phyloP scores from a whole-genome alignment of 2,888 invertebrate genomes.

The Synanthedon tipuliformis region DNA sequence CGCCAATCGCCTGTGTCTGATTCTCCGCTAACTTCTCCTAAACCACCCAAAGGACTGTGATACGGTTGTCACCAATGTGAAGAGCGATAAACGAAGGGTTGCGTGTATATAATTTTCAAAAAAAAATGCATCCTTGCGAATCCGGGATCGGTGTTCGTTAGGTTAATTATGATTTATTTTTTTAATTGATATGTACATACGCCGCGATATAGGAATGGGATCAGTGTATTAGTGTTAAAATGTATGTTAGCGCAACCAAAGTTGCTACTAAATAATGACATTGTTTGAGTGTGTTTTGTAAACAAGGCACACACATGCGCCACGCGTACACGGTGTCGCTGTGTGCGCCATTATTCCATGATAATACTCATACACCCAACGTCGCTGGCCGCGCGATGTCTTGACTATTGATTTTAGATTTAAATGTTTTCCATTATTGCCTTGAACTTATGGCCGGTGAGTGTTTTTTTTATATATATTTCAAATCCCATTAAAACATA shows the following conservation, averaged over 20 bases:
- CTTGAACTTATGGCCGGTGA: conserved; percentile 66
- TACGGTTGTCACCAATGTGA: too few relatives aligned
- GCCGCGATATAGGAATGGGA: too few relatives aligned
- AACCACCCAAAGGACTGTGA: too few relatives aligned
- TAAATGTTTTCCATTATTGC: conserved; percentile 30
- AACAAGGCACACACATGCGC: conserved; percentile 36
- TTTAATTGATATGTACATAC: too few relatives aligned
- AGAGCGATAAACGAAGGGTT: too few relatives aligned
- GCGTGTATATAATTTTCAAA: too few relatives aligned
- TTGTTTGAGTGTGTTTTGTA: conserved; percentile 53
- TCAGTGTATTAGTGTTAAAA: too few relatives aligned
- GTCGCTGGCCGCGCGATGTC: conserved; percentile 45
- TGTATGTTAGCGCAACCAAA: conserved; percentile 1
- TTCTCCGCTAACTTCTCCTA: too few relatives aligned
- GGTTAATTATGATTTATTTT: too few relatives aligned
- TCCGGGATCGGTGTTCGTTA: too few relatives aligned
- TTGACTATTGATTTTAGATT: conserved; percentile 59
- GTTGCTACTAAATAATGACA: conserved; percentile 46
- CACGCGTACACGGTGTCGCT: conserved; percentile 4
- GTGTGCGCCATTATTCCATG: conserved; percentile 27
- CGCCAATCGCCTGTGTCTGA: too few relatives aligned
- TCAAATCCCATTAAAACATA: neutral
- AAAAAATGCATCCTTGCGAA: too few relatives aligned
- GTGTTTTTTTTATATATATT: conserved; percentile 15
- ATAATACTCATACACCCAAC: conserved; percentile 45